Evolutionary conservation across 2,888 invertebrate species (phyloP).

Genomic region (Heliconius ethilla): DNA sequence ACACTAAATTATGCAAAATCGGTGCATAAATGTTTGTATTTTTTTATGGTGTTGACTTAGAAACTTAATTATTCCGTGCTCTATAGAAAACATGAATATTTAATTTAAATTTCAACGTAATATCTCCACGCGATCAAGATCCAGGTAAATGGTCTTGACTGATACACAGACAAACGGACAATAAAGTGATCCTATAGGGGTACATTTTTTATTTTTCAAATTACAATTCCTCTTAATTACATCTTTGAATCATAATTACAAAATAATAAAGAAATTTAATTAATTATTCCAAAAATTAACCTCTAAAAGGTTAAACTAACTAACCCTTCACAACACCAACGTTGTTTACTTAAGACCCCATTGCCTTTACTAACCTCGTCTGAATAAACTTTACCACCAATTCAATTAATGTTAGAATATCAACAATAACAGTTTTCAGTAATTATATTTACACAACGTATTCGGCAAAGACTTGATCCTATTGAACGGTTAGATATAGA

Average conservation of each 20-base stretch:
- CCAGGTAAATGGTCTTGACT: no score
- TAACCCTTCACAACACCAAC: not conserved
- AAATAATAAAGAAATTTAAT: constrained; percentile 44
- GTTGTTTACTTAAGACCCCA: constrained; percentile 75
- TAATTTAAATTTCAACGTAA: no score
- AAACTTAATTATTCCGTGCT: no score
- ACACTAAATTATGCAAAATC: no score
- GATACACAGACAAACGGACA: no score
- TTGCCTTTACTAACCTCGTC: constrained; percentile 70
- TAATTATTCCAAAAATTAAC: constrained; percentile 2
- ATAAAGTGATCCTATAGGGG: no score
- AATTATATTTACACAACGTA: constrained; percentile 70
- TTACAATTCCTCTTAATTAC: no score
- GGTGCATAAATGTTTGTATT: no score
- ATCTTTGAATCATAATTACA: not conserved
- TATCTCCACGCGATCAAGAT: no score
- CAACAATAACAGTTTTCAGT: constrained; percentile 76
- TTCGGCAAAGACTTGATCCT: constrained; percentile 52
- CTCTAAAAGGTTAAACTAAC: constrained; percentile 1
- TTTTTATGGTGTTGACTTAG: no score
- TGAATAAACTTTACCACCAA: constrained; percentile 74
- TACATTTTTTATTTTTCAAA: no score
- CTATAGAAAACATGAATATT: no score
- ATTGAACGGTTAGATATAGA: constrained; percentile 45
- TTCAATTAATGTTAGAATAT: constrained; percentile 74